Evolutionary conservation across 2,797 vertebrate species (phyloP).

Genomic region (Lophotriccus pileatus): DNA sequence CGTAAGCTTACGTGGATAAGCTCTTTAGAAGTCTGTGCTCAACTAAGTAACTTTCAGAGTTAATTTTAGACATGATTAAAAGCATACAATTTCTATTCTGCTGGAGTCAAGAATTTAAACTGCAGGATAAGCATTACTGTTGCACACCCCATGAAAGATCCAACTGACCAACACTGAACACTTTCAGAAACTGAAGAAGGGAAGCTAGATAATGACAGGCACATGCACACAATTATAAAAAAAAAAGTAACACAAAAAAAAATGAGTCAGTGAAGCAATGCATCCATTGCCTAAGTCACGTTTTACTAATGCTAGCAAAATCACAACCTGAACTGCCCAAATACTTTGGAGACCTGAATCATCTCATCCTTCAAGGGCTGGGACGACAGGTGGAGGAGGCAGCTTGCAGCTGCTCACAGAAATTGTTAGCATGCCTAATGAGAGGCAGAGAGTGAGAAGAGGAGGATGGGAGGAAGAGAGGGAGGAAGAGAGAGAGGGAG

Average conservation of each 20-base stretch:
- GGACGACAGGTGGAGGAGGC: background rate
- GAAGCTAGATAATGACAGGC: background rate
- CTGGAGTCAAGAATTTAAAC: conserved; percentile 9
- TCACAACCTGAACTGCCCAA: background rate
- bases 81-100: background rate
- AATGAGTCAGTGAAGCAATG: background rate
- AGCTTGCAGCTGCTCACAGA: background rate
- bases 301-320: background rate
- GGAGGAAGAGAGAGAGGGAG: background rate
- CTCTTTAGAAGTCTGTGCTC: background rate
- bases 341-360: background rate
- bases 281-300: background rate
- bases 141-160: background rate
- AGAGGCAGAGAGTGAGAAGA: background rate
- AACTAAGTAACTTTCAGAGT: background rate
- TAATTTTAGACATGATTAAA: conserved; percentile 4
- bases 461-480: background rate
- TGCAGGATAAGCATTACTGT: background rate
- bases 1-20: background rate
- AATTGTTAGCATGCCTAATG: background rate
- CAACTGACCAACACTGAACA: background rate
- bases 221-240: background rate
- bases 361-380: background rate
- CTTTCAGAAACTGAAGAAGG: background rate
- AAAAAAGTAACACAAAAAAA: background rate